Conservation (phyloP, 2,797 vertebrate species). For the Malacoraja senta region DNA sequence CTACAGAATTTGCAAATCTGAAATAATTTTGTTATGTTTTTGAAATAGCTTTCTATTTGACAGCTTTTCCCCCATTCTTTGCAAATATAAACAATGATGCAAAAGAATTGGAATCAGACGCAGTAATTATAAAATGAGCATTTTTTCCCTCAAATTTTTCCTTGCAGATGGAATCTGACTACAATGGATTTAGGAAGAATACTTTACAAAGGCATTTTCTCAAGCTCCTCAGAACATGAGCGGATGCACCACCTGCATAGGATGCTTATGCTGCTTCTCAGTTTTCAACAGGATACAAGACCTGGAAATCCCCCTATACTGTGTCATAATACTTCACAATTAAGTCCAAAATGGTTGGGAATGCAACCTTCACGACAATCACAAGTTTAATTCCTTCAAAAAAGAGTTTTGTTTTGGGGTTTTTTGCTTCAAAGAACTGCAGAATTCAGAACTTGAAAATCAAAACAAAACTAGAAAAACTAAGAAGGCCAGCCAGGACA, state of each 20-base stretch:
- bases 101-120: background rate
- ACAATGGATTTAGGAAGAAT: background rate
- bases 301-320: slow-evolving; percentile 12
- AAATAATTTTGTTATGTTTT: background rate
- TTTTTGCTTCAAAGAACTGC: background rate
- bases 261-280: background rate
- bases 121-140: background rate
- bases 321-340: background rate
- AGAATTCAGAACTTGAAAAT: background rate
- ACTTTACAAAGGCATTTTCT: background rate
- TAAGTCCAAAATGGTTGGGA: background rate
- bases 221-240: background rate
- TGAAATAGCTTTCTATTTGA: background rate
- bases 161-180: background rate
- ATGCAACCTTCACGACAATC: background rate
- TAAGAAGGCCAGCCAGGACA: too few species aligned
- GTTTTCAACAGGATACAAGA: slow-evolving; percentile 27
- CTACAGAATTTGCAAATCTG: too few species aligned
- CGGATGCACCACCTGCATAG: slow-evolving; percentile 5
- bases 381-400: background rate
- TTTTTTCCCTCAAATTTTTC: background rate
- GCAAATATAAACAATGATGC: background rate
- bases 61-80: background rate
- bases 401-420: too few species aligned
- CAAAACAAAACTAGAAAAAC: too few species aligned